Conservation (phyloP, 2,888 invertebrate genomes). For the Octodonta nipae region DNA sequence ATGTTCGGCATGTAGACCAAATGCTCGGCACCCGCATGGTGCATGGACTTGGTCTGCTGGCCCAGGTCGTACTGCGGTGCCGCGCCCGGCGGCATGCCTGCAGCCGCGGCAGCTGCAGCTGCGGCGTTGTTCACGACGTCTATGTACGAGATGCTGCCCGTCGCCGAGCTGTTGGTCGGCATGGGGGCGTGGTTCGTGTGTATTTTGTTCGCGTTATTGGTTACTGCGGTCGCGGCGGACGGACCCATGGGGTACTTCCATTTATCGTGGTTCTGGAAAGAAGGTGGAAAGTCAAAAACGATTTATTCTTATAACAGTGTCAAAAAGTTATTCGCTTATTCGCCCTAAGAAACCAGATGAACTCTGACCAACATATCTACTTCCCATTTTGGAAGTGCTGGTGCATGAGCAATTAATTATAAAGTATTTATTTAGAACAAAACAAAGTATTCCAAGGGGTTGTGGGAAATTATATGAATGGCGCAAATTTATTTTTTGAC, state of each 20-base stretch:
- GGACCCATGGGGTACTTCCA: conserved; percentile 61
- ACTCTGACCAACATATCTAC: no score
- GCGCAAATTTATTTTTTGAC: no score
- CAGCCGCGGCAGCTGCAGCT: conserved; percentile 14
- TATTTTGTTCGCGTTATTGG: conserved; percentile 40
- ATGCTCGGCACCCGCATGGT: conserved; percentile 38
- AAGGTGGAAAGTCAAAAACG: no score
- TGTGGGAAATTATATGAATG: no score
- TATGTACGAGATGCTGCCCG: conserved; percentile 20
- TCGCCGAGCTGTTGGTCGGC: conserved; percentile 27
- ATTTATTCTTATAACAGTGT: no score
- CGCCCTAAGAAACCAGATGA: no score
- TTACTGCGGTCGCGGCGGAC: no score
- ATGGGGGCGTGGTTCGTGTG: conserved; percentile 29
- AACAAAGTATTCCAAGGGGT: no score
- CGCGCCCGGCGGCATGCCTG: conserved; percentile 19
- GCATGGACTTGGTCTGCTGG: conserved; percentile 41
- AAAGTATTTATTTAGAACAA: no score
- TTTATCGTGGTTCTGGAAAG: conserved; percentile 66
- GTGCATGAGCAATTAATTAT: no score
- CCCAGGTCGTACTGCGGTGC: conserved; percentile 44
- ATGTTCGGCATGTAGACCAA: conserved; percentile 47
- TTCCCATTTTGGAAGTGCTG: no score
- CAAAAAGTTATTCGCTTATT: no score
- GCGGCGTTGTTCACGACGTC: not conserved